Conservation (phyloP, 2,888 invertebrate species). For the Griposia aprilina region DNA sequence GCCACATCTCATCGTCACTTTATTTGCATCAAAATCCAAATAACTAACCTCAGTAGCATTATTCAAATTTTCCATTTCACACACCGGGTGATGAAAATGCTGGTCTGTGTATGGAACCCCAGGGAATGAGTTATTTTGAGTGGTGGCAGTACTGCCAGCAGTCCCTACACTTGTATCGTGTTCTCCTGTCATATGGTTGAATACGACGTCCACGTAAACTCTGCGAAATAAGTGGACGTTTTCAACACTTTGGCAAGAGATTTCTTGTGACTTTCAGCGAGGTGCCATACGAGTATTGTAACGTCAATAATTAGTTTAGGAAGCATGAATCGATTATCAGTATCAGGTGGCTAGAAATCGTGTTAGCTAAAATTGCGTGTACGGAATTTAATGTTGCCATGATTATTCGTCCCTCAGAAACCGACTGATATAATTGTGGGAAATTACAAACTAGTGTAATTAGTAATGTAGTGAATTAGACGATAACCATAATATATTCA, state of each 20-base stretch:
- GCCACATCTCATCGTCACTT: background rate
- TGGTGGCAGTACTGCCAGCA: constrained; percentile 90
- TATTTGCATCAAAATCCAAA: background rate
- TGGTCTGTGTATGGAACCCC: constrained; percentile 89
- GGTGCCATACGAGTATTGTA: background rate
- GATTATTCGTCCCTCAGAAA: background rate
- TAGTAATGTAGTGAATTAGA: background rate
- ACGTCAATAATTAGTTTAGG: background rate
- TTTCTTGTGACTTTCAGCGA: background rate
- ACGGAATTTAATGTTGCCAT: background rate
- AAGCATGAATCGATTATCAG: background rate
- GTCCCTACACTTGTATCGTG: constrained; percentile 88
- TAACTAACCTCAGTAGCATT: constrained; percentile 87
- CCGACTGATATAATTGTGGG: background rate
- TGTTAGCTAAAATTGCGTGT: background rate
- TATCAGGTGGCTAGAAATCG: background rate
- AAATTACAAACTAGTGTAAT: background rate
- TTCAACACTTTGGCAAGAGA: background rate
- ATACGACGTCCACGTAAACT: constrained; percentile 93
- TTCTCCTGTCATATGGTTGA: constrained; percentile 94
- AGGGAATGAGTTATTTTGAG: constrained; percentile 85
- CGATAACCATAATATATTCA: background rate
- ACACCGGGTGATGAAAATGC: constrained; percentile 90
- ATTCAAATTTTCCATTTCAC: constrained; percentile 84
- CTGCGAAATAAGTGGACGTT: constrained; percentile 73